Conservation (phyloP, 2,888 invertebrate species). For the Andrena camellia region DNA sequence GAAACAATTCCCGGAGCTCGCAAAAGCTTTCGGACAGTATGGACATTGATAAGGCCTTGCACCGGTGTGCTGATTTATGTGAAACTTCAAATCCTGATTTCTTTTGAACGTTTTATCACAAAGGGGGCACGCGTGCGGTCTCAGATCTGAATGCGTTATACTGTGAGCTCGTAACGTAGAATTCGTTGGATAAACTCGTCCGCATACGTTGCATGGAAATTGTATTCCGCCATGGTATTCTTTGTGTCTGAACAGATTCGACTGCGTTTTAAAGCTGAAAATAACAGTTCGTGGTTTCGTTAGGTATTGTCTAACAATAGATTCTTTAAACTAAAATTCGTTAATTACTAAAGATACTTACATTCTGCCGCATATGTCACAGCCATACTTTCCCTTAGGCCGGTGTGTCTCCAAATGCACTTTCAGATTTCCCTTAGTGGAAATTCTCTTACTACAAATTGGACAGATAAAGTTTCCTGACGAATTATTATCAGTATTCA, state of each 20-base stretch:
- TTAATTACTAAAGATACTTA: constrained; percentile 82
- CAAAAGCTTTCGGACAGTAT: constrained; percentile 90
- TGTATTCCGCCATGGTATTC: constrained; percentile 87
- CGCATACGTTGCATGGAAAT: constrained; percentile 89
- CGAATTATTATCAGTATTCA: constrained; percentile 81
- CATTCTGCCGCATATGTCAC: constrained; percentile 89
- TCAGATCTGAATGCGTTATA: constrained; percentile 89
- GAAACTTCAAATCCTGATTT: constrained; percentile 91
- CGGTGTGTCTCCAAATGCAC: constrained; percentile 89
- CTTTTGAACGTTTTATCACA: constrained; percentile 91
- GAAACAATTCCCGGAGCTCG: constrained; percentile 91
- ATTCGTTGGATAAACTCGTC: constrained; percentile 89
- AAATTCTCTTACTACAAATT: constrained; percentile 88
- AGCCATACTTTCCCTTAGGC: constrained; percentile 88
- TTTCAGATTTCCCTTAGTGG: constrained; percentile 88
- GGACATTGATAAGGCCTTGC: constrained; percentile 91
- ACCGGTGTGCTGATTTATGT: constrained; percentile 92
- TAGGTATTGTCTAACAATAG: neutral
- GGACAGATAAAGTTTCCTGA: constrained; percentile 86
- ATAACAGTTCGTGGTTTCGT: constrained; percentile 38
- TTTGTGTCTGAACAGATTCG: constrained; percentile 89
- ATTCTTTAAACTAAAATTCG: neutral
- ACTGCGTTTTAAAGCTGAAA: constrained; percentile 89
- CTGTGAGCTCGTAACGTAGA: constrained; percentile 90
- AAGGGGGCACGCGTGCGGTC: constrained; percentile 89